Evolutionary conservation across 2,113 vertebrate species (phyloP).

Genomic region (Muntiacus muntjak): DNA sequence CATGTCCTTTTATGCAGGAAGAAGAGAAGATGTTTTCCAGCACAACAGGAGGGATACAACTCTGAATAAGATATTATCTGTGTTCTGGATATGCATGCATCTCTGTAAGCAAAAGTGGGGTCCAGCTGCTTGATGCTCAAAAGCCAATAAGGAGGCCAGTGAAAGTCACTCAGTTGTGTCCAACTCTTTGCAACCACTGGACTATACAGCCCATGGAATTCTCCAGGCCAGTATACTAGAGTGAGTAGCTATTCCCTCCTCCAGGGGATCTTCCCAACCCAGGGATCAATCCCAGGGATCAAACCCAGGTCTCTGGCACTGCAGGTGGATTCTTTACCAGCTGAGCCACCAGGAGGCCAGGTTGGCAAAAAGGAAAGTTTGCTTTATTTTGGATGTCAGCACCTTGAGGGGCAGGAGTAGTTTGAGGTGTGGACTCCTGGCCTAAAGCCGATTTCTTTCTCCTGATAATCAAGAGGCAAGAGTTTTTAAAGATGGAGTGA

Average conservation of each 20-base stretch:
- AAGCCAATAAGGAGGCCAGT: background rate
- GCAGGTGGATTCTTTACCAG: background rate
- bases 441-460: background rate
- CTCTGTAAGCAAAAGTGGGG: background rate
- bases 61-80: background rate
- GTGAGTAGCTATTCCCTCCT: background rate
- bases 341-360: background rate
- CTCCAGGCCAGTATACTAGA: background rate
- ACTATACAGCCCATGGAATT: background rate
- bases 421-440: background rate
- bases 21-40: background rate
- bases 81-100: background rate
- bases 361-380: background rate
- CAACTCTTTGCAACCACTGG: background rate
- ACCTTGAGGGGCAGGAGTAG: background rate
- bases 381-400: background rate
- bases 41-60: background rate
- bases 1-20: background rate
- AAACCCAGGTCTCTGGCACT: background rate
- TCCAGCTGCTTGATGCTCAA: background rate
- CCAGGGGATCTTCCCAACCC: background rate
- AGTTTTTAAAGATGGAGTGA: background rate
- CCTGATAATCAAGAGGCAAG: background rate
- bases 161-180: background rate
- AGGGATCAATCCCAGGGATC: background rate